Evolutionary conservation across 1,140 invertebrate species (phyloP).

Genomic region (Battus philenor): DNA sequence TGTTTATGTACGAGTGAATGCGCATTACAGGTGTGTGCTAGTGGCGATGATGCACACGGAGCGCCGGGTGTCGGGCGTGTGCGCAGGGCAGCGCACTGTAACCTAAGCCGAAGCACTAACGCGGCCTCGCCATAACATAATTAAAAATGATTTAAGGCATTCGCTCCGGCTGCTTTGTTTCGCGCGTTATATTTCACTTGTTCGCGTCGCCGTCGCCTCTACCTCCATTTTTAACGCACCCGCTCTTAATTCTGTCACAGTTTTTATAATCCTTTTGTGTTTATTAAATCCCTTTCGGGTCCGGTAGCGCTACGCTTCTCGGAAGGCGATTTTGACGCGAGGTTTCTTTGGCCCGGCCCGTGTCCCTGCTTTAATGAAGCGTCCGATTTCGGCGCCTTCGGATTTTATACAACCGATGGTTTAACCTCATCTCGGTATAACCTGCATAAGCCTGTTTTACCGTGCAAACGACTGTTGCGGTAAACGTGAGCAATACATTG

Average conservation of each 20-base stretch:
- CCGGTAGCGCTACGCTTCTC: slow-evolving; percentile 69
- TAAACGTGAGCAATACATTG: slow-evolving; percentile 9
- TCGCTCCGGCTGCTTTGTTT: slow-evolving; percentile 75
- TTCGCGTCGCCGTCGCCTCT: slow-evolving; percentile 57
- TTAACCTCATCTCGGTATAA: neutral
- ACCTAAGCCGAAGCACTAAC: slow-evolving; percentile 48
- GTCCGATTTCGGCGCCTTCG: slow-evolving; percentile 52
- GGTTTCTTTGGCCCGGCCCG: slow-evolving; percentile 56
- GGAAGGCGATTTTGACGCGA: slow-evolving; percentile 63
- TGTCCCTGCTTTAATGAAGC: slow-evolving; percentile 64
- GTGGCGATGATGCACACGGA: slow-evolving; percentile 17
- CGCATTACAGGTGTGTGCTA: too few species aligned
- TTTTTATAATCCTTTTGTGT: slow-evolving; percentile 73
- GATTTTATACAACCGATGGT: slow-evolving; percentile 24
- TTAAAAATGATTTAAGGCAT: slow-evolving; percentile 76
- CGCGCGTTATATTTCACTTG: slow-evolving; percentile 74
- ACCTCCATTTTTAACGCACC: slow-evolving; percentile 61
- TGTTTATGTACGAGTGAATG: too few species aligned
- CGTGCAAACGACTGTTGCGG: neutral
- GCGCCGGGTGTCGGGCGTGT: slow-evolving; percentile 10
- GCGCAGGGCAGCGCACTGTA: slow-evolving; percentile 39
- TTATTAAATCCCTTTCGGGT: slow-evolving; percentile 69
- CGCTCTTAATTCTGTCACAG: slow-evolving; percentile 74
- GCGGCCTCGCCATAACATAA: slow-evolving; percentile 70
- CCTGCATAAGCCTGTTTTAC: neutral